These are phyloP conservation scores for Popillia japonica DNA, from an alignment of 1,140 invertebrate species.

Conservation along the genomic window DNA sequence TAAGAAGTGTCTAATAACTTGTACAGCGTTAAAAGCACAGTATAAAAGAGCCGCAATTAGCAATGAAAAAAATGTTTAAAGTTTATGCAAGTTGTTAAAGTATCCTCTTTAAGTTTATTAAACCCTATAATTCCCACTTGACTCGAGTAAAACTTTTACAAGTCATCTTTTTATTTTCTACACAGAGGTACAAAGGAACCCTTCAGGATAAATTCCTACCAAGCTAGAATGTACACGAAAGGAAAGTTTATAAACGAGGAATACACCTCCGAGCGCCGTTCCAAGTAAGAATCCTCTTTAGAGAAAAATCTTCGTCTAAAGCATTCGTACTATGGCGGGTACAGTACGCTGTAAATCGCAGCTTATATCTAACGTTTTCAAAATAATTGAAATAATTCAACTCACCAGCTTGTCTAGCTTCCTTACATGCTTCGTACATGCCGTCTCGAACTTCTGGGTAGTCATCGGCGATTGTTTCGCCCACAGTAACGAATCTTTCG, in stretches of 20 bases:
- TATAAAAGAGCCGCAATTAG: neutral
- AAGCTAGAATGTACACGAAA: neutral
- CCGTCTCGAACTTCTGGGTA: conserved; percentile 95
- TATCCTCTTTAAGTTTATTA: neutral
- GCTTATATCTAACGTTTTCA: neutral
- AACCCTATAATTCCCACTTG: neutral
- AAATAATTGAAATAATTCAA: neutral
- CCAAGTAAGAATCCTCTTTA: neutral
- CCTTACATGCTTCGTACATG: conserved; percentile 98
- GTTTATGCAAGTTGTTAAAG: neutral
- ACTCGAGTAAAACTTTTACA: neutral
- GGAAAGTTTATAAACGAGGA: neutral
- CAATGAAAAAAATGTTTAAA: neutral
- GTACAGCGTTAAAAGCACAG: neutral
- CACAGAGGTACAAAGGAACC: neutral
- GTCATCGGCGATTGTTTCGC: conserved; percentile 97
- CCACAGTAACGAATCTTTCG: conserved; percentile 96
- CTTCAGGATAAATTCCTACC: neutral
- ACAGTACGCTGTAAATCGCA: too few species aligned
- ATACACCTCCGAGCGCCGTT: neutral
- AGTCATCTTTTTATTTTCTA: neutral
- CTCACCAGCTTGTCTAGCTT: conserved; percentile 92
- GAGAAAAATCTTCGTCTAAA: neutral
- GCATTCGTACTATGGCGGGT: too few species aligned
- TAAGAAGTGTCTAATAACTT: neutral